Conservation (phyloP, 2,888 invertebrate genomes). For the Heliconius sara region DNA sequence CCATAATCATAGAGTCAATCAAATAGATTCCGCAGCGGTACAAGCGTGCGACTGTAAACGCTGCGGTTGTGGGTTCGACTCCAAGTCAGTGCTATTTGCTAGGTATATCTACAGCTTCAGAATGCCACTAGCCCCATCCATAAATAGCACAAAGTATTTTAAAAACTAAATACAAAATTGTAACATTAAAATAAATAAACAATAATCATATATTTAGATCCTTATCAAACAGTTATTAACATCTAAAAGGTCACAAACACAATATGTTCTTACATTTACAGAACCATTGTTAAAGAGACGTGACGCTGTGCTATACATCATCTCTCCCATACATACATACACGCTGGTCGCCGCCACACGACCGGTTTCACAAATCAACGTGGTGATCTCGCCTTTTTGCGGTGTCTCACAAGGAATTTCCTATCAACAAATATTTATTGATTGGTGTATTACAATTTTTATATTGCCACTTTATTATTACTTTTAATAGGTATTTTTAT, state of each 20-base stretch:
- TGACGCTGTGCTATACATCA: conserved; percentile 4
- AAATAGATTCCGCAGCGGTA: too few species aligned
- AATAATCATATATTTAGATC: conserved; percentile 8
- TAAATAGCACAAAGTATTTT: not conserved
- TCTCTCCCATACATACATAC: conserved; percentile 6
- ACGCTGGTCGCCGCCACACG: conserved; percentile 6
- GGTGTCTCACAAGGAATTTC: conserved; percentile 9
- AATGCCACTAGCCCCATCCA: not conserved
- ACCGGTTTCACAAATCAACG: conserved; percentile 39
- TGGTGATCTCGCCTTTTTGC: conserved; percentile 25
- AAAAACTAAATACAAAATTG: not conserved
- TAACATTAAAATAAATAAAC: not conserved
- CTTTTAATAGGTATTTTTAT: not conserved
- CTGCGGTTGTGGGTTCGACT: not conserved
- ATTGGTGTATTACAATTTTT: conserved; percentile 30
- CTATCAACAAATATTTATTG: conserved; percentile 31
- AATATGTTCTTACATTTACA: not conserved
- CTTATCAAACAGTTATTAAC: not conserved
- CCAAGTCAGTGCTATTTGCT: not conserved
- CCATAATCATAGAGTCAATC: too few species aligned
- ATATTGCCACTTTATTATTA: conserved; percentile 8
- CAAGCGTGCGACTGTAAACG: not conserved
- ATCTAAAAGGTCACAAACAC: not conserved
- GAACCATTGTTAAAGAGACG: conserved; percentile 7
- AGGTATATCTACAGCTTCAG: too few species aligned